Evolutionary conservation across 1,140 invertebrate species (phyloP).

Genomic region (roundworm (Caenorhabditis elegans)): WBcel235 BX284606.5:16098001-16098500

Average conservation of each 20-base stretch:
- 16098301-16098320: not conserved
- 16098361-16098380: not conserved
- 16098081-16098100: too few species aligned
- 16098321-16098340: not conserved
- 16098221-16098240: not conserved
- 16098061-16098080: too few species aligned
- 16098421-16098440: not conserved
- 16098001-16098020: too few species aligned
- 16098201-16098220: slow-evolving; percentile 14
- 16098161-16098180: not conserved
- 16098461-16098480: not conserved
- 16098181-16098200: not conserved
- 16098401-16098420: not conserved
- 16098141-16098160: not conserved
- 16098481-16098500: not conserved
- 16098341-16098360: slow-evolving; percentile 7
- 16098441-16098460: not conserved
- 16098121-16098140: slow-evolving; percentile 1
- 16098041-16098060: too few species aligned
- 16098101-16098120: not conserved
- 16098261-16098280: not conserved
- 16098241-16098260: not conserved
- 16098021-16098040: too few species aligned
- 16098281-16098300: too few species aligned
- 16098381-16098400: not conserved